Conservation (phyloP, 2,797 vertebrate genomes). For the Adrianichthys oophorus region DNA sequence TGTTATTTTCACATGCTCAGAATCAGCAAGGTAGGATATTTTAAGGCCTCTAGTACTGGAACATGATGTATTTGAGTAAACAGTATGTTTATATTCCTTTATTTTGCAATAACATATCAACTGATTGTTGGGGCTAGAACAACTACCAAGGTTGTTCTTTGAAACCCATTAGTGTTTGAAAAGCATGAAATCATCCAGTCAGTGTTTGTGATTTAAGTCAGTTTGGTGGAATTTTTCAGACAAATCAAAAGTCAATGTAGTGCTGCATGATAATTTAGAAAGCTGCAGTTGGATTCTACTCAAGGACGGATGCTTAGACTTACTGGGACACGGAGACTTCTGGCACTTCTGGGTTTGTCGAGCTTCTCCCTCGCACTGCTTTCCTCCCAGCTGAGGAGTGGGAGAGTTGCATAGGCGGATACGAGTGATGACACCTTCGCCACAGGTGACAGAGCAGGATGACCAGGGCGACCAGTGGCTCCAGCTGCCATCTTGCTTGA, state of each 20-base stretch:
- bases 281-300: too few relatives aligned
- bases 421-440: slow-evolving; percentile 90
- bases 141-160: too few relatives aligned
- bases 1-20: neutral
- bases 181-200: neutral
- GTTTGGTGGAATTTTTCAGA: too few relatives aligned
- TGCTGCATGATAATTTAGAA: too few relatives aligned
- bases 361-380: slow-evolving; percentile 89
- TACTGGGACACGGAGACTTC: slow-evolving; percentile 91
- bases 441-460: slow-evolving; percentile 95
- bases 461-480: slow-evolving; percentile 99
- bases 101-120: too few relatives aligned
- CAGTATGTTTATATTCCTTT: too few relatives aligned
- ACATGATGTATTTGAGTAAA: too few relatives aligned
- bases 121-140: too few relatives aligned
- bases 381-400: slow-evolving; percentile 92
- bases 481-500: slow-evolving; percentile 98
- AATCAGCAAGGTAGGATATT: too few relatives aligned
- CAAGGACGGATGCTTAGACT: slow-evolving; percentile 50
- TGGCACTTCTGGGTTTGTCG: slow-evolving; percentile 90
- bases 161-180: too few relatives aligned
- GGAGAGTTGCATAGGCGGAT: slow-evolving; percentile 99
- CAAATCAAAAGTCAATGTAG: neutral
- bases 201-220: neutral
- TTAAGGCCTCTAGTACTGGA: too few relatives aligned